Evolutionary conservation across 1,140 invertebrate species (phyloP).

Genomic region (Penaeus japonicus): DNA sequence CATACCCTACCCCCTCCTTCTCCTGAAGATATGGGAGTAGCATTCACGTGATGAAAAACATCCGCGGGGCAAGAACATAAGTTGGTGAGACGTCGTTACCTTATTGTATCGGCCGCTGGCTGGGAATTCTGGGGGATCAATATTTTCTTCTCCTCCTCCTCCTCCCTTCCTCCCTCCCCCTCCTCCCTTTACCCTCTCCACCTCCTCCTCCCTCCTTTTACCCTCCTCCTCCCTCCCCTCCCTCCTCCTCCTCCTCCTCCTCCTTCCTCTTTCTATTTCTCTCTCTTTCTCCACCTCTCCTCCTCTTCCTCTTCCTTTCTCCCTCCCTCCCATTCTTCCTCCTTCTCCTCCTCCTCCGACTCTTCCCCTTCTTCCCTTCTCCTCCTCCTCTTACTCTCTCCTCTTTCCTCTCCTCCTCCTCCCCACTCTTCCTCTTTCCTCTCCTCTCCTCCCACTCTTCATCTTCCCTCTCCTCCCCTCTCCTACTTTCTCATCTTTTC

Average conservation of each 20-base stretch:
- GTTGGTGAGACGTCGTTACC: no score
- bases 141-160: no score
- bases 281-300: background rate
- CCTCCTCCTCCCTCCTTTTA: background rate
- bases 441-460: background rate
- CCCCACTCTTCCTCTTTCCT: background rate
- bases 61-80: no score
- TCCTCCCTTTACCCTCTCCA: background rate
- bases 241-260: background rate
- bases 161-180: background rate
- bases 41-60: no score
- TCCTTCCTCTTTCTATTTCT: background rate
- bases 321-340: background rate
- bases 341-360: background rate
- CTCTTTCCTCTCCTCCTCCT: background rate
- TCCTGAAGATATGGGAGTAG: no score
- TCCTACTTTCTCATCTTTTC: no score
- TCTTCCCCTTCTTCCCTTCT: background rate
- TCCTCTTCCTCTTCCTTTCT: background rate
- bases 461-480: no score
- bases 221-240: background rate
- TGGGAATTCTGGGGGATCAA: no score
- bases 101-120: no score
- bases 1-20: no score
- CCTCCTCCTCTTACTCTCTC: background rate